Evolutionary conservation across 64 coral and sea anemone genomes (phyloP), one percentile per base, ranked within the genome.

Genomic region (Montipora sp.): DNA sequence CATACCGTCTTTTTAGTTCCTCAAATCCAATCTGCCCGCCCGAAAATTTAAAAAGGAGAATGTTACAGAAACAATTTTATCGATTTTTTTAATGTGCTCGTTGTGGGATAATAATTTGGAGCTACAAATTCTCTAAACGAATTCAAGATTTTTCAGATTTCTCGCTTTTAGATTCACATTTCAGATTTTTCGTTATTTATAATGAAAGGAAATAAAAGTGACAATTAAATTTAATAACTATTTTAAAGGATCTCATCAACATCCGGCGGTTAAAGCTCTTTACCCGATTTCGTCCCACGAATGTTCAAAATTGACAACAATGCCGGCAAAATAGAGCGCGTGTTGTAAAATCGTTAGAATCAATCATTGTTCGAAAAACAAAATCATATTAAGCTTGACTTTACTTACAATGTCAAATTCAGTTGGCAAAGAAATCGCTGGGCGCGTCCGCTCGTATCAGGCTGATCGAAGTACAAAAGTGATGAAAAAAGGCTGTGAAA

Each of bases 191-290:
- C 53, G 53, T 6, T 57, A 11, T 57, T 57, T 2, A 36, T 36
- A 6, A 11, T 57, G 65, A 72, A 72, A 51, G 82, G 65, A 72
- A 71, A n/a, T 19, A 66, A 71, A 51, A 47, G 82, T 85, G 18
- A 3, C 50, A 19, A 85, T 85, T 51, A 72, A 50, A 84, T 48
- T 70, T 47, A 49, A 66, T 18, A 50, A 12, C 18, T 6, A 85
- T 71, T 49, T 69, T 47, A 49, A 85, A 85, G 65, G 44, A 15
- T 4, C 48, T 20, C 19, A 10, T 19, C 65, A 71, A 46, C 47
- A 85, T 85, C 82, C 82, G 82, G 44, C 47, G n/a, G 68, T 85
- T 16, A 85, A 85, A 71, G 68, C 82, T 46, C 45, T 67, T 71
- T 22, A 85, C 71, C 47, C 59, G 36, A 83, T 47, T 27, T 45